Evolutionary conservation across 2,797 vertebrate genomes (phyloP).

Genomic region (Semaprochilodus insignis): DNA sequence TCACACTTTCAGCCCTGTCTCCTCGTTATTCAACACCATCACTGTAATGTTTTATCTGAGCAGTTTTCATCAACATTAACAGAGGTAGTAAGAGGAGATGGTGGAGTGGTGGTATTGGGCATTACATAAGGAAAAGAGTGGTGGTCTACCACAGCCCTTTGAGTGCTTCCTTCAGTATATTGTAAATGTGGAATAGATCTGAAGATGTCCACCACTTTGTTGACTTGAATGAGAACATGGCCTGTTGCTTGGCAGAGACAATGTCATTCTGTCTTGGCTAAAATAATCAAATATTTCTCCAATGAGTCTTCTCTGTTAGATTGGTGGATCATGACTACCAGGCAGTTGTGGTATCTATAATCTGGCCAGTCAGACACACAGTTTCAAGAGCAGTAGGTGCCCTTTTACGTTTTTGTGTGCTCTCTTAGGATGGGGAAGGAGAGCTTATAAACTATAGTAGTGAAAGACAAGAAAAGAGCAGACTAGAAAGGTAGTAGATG

Average conservation of each 20-base stretch:
- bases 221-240: not conserved
- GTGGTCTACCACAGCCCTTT: too few relatives aligned
- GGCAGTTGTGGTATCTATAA: not conserved
- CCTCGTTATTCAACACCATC: too few relatives aligned
- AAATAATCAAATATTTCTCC: not conserved
- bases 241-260: not conserved
- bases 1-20: too few relatives aligned
- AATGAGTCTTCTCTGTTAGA: not conserved
- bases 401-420: not conserved
- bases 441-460: not conserved
- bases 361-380: slow-evolving; percentile 5
- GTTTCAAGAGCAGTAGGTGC: not conserved
- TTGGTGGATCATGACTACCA: not conserved
- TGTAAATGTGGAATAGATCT: not conserved
- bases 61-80: too few relatives aligned
- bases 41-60: too few relatives aligned
- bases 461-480: not conserved
- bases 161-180: not conserved
- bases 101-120: too few relatives aligned
- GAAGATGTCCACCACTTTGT: not conserved
- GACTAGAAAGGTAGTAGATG: not conserved
- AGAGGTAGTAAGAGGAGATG: too few relatives aligned
- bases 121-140: too few relatives aligned
- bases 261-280: not conserved
- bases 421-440: not conserved